Conservation (phyloP, 2,113 vertebrate species). For the Cepphus grylle region DNA sequence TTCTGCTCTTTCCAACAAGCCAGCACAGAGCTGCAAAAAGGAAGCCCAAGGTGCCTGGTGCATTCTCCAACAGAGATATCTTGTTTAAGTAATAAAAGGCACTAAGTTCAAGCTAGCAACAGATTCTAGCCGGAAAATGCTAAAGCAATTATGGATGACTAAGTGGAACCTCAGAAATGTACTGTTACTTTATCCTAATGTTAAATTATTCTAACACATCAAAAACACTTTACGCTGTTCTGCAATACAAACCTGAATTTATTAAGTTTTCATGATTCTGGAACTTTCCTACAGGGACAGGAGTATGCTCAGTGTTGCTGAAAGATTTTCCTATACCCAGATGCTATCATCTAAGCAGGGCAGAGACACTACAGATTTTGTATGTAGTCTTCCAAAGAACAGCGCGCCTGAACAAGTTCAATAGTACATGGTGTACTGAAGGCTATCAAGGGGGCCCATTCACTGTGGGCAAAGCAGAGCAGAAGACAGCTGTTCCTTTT, state of each 20-base stretch:
- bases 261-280: background rate
- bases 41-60: background rate
- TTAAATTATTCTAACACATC: background rate
- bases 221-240: background rate
- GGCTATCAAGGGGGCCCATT: constrained; percentile 18
- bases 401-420: constrained; percentile 3
- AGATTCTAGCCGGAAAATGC: background rate
- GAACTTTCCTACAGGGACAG: background rate
- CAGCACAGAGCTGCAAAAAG: background rate
- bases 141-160: background rate
- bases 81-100: background rate
- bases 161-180: background rate
- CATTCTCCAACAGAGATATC: background rate
- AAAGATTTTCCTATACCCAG: background rate
- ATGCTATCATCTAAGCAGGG: background rate
- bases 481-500: constrained; percentile 12
- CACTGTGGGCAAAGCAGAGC: background rate
- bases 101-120: background rate
- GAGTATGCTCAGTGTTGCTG: background rate
- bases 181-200: background rate
- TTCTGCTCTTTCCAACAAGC: background rate
- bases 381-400: constrained; percentile 3
- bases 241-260: background rate
- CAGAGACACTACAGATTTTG: constrained; percentile 4
- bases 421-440: background rate